A percentile compares a stretch with the other conserved stretches of the same genome.
Conservation (phyloP, 35 echinoderm and acorn worm species). For the Ophioderma brevispina region DNA sequence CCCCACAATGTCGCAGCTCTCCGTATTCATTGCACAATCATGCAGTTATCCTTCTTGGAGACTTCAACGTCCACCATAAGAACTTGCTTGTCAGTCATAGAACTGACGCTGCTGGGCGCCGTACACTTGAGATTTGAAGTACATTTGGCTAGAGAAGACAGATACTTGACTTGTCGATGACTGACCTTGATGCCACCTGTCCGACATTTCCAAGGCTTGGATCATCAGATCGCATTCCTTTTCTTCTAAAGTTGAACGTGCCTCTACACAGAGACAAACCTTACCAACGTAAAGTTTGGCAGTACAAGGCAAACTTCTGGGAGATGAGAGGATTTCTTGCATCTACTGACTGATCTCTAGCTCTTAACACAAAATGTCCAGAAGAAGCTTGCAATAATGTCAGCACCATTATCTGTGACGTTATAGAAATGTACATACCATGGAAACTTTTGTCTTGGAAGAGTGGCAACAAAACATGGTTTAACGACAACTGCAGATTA, state of each 20-base stretch:
- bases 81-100: constrained; percentile 64
- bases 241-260: constrained; percentile 20
- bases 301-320: constrained; percentile 29
- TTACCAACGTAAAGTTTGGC: constrained; percentile 21
- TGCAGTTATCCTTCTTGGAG: constrained; percentile 49
- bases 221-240: constrained; percentile 58
- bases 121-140: constrained; percentile 45
- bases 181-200: constrained; percentile 18
- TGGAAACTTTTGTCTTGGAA: constrained; percentile 24
- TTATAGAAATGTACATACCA: constrained; percentile 56
- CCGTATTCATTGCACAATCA: constrained; percentile 58
- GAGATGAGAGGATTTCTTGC: constrained; percentile 33
- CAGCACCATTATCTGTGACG: constrained; percentile 36
- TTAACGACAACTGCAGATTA: constrained; percentile 51
- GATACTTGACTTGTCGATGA: constrained; percentile 59
- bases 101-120: constrained; percentile 56
- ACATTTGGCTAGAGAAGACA: constrained; percentile 60
- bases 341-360: too few relatives aligned
- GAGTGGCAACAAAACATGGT: constrained; percentile 53
- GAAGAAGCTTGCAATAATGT: constrained; percentile 16
- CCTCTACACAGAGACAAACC: too few relatives aligned
- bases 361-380: constrained; percentile 18
- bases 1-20: constrained; percentile 32
- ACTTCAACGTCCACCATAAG: constrained; percentile 67
- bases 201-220: constrained; percentile 31